phyloP scores from a whole-genome alignment of 1,140 invertebrate genomes.

The Rhopalosiphum maidis region DNA sequence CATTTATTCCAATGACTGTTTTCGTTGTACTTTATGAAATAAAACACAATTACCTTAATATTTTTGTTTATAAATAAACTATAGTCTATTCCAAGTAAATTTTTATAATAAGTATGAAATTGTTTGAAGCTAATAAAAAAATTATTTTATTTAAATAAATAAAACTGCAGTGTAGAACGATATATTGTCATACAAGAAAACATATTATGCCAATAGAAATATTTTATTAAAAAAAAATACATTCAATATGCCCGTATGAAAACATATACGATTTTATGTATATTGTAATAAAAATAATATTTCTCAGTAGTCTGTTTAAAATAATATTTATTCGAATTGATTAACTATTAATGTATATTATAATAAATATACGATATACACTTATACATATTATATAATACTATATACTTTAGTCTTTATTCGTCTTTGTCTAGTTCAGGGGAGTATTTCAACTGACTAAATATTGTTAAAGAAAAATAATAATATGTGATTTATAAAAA shows the following conservation, averaged over 20 bases:
- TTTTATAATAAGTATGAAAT: neutral
- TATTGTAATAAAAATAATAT: neutral
- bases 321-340: neutral
- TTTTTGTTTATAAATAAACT: neutral
- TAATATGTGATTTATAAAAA: constrained; percentile 12
- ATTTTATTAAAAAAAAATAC: neutral
- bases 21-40: neutral
- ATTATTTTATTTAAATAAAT: neutral
- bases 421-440: neutral
- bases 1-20: neutral
- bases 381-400: constrained; percentile 5
- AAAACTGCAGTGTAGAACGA: neutral
- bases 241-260: neutral
- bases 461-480: neutral
- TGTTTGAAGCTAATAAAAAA: neutral
- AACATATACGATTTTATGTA: neutral
- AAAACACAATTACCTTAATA: neutral
- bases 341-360: neutral
- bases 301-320: neutral
- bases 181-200: neutral
- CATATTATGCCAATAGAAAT: neutral
- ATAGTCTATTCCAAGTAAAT: neutral
- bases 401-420: neutral
- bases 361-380: no score
- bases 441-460: neutral